Evolutionary conservation across 2,113 vertebrate species (phyloP).

Genomic region (Blennius ocellaris): DNA sequence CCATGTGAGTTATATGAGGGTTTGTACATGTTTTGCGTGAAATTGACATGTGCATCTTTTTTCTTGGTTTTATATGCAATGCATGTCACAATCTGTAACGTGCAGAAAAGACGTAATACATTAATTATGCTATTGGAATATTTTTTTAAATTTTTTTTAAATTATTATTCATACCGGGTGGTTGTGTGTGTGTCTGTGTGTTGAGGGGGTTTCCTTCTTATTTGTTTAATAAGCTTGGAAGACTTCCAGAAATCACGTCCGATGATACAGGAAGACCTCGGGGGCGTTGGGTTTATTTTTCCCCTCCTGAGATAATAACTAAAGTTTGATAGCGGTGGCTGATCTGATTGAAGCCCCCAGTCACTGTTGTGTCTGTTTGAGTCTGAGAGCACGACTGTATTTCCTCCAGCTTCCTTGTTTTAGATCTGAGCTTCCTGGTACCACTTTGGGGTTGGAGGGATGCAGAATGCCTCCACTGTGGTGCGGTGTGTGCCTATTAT

Average conservation of each 20-base stretch:
- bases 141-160: too few relatives aligned
- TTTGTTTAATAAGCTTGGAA: neutral
- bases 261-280: conserved; percentile 38
- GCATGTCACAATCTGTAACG: too few relatives aligned
- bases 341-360: conserved; percentile 54
- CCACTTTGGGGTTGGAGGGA: conserved; percentile 17
- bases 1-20: too few relatives aligned
- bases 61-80: too few relatives aligned
- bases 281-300: conserved; percentile 3
- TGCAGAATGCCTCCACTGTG: conserved; percentile 2
- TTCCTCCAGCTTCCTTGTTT: conserved; percentile 72
- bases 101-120: too few relatives aligned
- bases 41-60: too few relatives aligned
- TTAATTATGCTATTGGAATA: too few relatives aligned
- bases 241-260: neutral
- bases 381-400: conserved; percentile 46
- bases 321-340: conserved; percentile 44
- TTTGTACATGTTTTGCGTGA: too few relatives aligned
- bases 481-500: neutral
- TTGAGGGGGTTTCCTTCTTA: too few relatives aligned
- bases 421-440: conserved; percentile 64
- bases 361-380: conserved; percentile 59
- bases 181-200: too few relatives aligned
- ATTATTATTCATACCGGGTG: too few relatives aligned
- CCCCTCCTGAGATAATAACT: conserved; percentile 61